Evolutionary conservation across 2,113 vertebrate genomes (phyloP), one percentile per base, ranked within the genome.

Genomic region (Pandion haliaetus): DNA sequence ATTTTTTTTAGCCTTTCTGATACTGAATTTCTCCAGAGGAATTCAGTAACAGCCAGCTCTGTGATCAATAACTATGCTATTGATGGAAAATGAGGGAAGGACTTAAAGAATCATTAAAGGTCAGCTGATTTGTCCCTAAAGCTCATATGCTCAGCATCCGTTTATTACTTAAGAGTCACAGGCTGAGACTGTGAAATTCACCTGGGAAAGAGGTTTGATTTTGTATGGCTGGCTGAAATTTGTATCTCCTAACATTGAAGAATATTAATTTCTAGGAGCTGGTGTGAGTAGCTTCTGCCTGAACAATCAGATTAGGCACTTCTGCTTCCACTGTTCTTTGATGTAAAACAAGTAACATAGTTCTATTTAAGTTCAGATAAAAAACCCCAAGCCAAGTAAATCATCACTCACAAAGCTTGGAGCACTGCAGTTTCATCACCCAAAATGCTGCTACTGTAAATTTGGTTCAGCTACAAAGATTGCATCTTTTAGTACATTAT

Each of bases 31-130:
- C 95, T 95, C 96, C 74, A 86, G 96, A 94, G 94, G 79, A 90
- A 73, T 91, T 90, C 74, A 63, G 74, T 42, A 80, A 62, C 88
- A 89, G 92, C 77, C 95, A 94, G 58, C 74, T 91, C 70, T 88
- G 50, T 81, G 86, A 96, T 97, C 95, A 95, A 97, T 97, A 96
- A 96, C 84, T 83, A 92, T 67, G 36, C 72, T 96, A 93, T 96
- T 94, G 96, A 96, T 81, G 85, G 91, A 81, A 96, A 94, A 95
- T 62, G 74, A 94, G 82, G 85, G 85, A 93, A 88, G 63, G 74
- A 93, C 93, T 96, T 90, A 90, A 6, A 16, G 78, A 91, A 93
- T 96, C 93, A 86, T 90, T 95, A 93, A 88, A 96, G 87, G 91
- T 96, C 90, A 90, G 87, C 52, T 93, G 93, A 55, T 80, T 86